These are phyloP conservation scores for Toxotes jaculatrix DNA, from an alignment of 2,113 vertebrate species.

Conservation along the genomic window DNA sequence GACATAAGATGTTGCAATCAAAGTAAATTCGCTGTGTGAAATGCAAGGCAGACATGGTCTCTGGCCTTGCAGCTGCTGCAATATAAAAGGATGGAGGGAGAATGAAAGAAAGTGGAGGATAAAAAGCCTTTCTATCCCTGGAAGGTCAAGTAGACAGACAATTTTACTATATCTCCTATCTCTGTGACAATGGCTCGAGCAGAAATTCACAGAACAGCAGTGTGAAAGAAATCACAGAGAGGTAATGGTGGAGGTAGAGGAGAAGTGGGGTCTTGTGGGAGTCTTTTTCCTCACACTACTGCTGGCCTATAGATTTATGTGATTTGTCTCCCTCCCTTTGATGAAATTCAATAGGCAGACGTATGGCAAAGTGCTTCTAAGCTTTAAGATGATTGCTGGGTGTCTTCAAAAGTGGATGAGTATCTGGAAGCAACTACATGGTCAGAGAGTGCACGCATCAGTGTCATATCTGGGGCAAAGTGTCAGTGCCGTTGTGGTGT, in stretches of 20 bases:
- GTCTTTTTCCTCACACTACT: constrained; percentile 43
- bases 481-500: neutral
- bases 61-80: constrained; percentile 64
- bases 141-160: constrained; percentile 74
- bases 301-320: constrained; percentile 54
- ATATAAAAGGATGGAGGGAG: constrained; percentile 38
- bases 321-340: constrained; percentile 51
- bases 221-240: constrained; percentile 66
- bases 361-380: constrained; percentile 39
- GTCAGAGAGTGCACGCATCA: neutral
- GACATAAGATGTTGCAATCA: constrained; percentile 45
- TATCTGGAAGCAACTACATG: neutral
- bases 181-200: constrained; percentile 57
- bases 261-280: constrained; percentile 49
- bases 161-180: constrained; percentile 60
- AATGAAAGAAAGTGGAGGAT: constrained; percentile 56
- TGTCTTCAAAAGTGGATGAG: constrained; percentile 12
- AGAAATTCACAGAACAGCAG: constrained; percentile 55
- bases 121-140: constrained; percentile 65
- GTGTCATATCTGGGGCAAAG: neutral
- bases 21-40: constrained; percentile 52
- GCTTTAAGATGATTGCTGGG: neutral
- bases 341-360: constrained; percentile 55
- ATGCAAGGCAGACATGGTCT: constrained; percentile 48
- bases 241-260: constrained; percentile 44